Base-by-base conservation (phyloP, 2,113 vertebrate genomes). In the Pelobates fuscus region DNA sequence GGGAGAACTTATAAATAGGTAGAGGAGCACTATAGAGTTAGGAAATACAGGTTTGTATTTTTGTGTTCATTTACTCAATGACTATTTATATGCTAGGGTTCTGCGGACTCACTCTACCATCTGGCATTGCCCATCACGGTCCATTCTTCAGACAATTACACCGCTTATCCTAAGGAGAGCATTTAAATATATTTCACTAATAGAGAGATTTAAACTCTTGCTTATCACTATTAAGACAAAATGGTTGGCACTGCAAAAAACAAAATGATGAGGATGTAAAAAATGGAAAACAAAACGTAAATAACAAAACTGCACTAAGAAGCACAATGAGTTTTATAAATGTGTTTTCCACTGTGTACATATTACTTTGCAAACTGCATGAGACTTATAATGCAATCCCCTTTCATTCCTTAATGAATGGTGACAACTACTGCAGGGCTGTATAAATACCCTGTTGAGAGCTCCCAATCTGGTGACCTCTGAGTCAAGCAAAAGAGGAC, bases 361-460 rank as follows among this genome's bases (percentile, higher is more conserved):
- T 65, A 60, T 68, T 61, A 60, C 73, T 76, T 67, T 43, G 65
- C 72, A 76, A 60, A 76, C 63, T 67, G 71, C 59, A 59, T 12
- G 43, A 37, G 41, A 61, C 67, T 44, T 67, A 29, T 27, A 66
- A 58, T 29, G 37, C 64, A 27, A 27, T 30, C 20, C 65, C 73
- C 54, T 64, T 67, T 24, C 64, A 32, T 37, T 61, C 26, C 55
- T 68, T 77, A 68, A 77, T 61, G 73, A 68, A 61, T 68, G 65
- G 57, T 60, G 65, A 77, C 73, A 77, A 60, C 37, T 49, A 32
- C 73, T 59, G 57, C 55, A 68, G 64, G 64, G 46, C 55, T 49
- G 73, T 27, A 37, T 37, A 24, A 60, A 49, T 14, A 58, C 64
- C 72, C 72, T 43, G 54, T 29, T 67, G 72, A 75, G 72, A 75